Base-by-base conservation (phyloP, 2,797 vertebrate genomes). In the Scleropages formosus region DNA sequence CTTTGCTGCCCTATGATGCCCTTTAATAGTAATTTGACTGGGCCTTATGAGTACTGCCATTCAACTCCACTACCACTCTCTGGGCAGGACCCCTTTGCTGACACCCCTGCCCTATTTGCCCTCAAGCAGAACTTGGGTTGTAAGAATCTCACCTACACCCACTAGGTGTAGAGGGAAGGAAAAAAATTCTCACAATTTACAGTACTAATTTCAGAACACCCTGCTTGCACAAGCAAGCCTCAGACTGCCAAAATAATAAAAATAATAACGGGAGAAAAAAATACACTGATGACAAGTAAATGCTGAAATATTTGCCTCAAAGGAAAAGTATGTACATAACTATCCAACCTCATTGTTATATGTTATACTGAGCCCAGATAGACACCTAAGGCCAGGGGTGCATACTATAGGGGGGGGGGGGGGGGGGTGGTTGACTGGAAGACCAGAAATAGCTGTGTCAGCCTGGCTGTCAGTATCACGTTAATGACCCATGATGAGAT, bases 401-500 rank as follows among this genome's bases (percentile, higher is more conserved):
- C 53, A 11, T n/a, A n/a, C n/a, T n/a, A n/a, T n/a, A 18, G 9
- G 12, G 53, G 11, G 12, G 53, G 53, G 1, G 53, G 53, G 11
- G 53, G 9, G 53, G 53, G 7, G 53, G 56, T 18, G 1, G 56
- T 56, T 56, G 9, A 56, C 2, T 56, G 65, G 22, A 20, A 20
- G 7, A 22, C 22, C 13, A 18, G 9, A 7, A 56, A n/a, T 26
- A 51, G 8, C 60, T 59, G 64, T 44, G 59, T 63, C 20, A 66
- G 58, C 77, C 75, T 31, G 4, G 56, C 78, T 80, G 80, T 78
- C 78, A 68, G 72, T 74, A 68, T 75, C 27, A 76, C 44, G 59
- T 84, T 86, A 81, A 82, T 82, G 73, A 80, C 77, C 78, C 68
- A 49, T 74, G 75, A 82, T 81, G 80, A 78, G 49, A 22, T 58